Evolutionary conservation across 2,113 vertebrate species (phyloP).

Genomic region (Anolis carolinensis): DNA sequence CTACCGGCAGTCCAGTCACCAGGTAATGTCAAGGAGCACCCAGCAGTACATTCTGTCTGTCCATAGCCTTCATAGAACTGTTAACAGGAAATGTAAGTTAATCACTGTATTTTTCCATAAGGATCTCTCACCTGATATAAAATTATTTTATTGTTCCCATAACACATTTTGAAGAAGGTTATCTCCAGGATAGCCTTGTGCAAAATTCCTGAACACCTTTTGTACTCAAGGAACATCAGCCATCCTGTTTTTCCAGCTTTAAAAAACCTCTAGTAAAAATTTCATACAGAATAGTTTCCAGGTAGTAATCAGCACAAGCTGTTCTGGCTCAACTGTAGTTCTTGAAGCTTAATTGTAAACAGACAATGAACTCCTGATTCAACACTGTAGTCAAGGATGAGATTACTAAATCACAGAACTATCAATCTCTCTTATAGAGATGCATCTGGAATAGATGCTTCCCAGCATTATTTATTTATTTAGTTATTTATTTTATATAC

Average conservation of each 20-base stretch:
- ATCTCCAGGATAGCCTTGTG: not conserved
- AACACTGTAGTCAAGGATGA: not conserved
- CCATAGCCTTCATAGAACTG: constrained; percentile 99
- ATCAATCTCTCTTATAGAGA: not conserved
- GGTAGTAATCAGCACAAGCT: not conserved
- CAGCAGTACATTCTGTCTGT: constrained; percentile 95
- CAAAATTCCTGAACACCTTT: not conserved
- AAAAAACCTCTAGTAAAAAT: not conserved
- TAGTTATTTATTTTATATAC: too few species aligned
- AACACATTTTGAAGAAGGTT: not conserved
- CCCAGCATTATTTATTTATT: too few species aligned
- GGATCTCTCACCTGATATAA: not conserved
- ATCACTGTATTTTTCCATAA: not conserved
- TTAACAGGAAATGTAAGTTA: constrained; percentile 26
- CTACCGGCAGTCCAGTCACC: constrained; percentile 97
- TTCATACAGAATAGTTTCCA: too few species aligned
- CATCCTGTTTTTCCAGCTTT: not conserved
- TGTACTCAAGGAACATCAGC: not conserved
- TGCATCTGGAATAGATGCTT: not conserved
- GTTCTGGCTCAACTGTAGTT: not conserved
- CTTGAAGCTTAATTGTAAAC: not conserved
- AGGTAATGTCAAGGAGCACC: constrained; percentile 87
- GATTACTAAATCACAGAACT: not conserved
- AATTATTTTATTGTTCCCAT: not conserved
- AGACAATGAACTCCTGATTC: not conserved